These are phyloP conservation scores for Microctonus hyperodae DNA, from an alignment of 2,888 invertebrate genomes.

Conservation along the genomic window DNA sequence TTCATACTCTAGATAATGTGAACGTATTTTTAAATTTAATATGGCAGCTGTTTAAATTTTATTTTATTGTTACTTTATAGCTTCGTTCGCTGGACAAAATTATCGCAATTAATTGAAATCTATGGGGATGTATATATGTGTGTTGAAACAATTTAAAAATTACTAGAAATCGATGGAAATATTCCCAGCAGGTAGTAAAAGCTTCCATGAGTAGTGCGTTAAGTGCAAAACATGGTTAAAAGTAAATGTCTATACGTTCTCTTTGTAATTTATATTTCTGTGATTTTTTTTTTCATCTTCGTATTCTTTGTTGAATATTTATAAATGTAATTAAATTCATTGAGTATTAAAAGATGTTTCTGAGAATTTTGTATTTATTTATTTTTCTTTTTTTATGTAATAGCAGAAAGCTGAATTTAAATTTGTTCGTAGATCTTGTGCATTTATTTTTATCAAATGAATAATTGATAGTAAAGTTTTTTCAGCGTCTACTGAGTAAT, in stretches of 20 bases:
- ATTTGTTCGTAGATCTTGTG: neutral
- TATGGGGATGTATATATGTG: neutral
- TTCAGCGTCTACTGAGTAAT: neutral
- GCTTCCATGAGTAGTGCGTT: conserved; percentile 48
- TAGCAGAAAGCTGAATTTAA: neutral
- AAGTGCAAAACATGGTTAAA: conserved; percentile 51
- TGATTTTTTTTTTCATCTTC: neutral
- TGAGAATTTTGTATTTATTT: neutral
- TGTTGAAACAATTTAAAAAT: conserved; percentile 40
- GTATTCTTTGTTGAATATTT: neutral
- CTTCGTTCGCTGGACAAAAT: neutral
- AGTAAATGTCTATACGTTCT: neutral
- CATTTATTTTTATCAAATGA: neutral
- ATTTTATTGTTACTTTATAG: neutral
- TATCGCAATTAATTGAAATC: conserved; percentile 1
- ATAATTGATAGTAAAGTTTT: neutral
- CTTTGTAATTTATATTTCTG: neutral
- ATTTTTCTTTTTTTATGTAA: too few species aligned
- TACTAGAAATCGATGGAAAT: conserved; percentile 51
- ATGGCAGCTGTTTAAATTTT: neutral
- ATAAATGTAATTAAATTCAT: neutral
- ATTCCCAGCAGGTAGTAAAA: conserved; percentile 55
- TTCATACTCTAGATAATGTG: too few species aligned
- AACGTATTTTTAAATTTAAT: neutral
- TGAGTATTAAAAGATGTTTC: neutral